phyloP scores from a whole-genome alignment of 30 jellyfish, hydroid and myxozoan genomes.

The Cassiopea xamachana region DNA sequence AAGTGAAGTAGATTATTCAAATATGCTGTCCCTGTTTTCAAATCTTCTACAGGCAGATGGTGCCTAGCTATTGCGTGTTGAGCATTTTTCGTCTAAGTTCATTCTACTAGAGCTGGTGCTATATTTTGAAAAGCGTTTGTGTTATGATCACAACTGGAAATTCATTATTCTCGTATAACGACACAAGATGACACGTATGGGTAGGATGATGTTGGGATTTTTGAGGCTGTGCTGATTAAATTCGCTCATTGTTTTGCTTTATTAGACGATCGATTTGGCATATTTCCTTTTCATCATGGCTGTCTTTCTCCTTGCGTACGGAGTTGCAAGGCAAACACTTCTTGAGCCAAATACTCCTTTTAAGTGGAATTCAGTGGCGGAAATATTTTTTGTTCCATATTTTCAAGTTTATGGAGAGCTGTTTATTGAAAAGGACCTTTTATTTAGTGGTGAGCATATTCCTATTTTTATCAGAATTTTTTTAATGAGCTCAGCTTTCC shows the following conservation, averaged over 20 bases:
- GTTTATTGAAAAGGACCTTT: slow-evolving; percentile 81
- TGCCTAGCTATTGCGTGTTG: too few species aligned
- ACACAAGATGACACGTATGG: too few species aligned
- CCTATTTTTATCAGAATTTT: not conserved
- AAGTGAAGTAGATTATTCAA: too few species aligned
- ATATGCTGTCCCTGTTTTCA: too few species aligned
- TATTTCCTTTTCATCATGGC: slow-evolving; percentile 88
- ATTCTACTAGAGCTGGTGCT: too few species aligned
- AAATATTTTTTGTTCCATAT: slow-evolving; percentile 89
- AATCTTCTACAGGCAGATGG: too few species aligned
- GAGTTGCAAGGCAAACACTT: slow-evolving; percentile 87
- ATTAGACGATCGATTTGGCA: slow-evolving; percentile 84
- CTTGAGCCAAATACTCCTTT: slow-evolving; percentile 60
- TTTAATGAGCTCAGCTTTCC: too few species aligned
- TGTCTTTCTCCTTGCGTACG: slow-evolving; percentile 94
- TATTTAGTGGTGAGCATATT: slow-evolving; percentile 38
- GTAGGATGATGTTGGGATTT: too few species aligned
- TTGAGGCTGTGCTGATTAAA: not conserved
- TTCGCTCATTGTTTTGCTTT: not conserved
- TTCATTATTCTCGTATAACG: too few species aligned
- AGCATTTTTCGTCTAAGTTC: too few species aligned
- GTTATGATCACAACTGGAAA: too few species aligned
- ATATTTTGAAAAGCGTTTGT: too few species aligned
- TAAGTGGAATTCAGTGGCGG: slow-evolving; percentile 74
- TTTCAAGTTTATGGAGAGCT: slow-evolving; percentile 95